Percentiles rank a stretch among this genome's conserved stretches.
Conservation (phyloP, 2,113 vertebrate genomes). For the Dinomys branickii region DNA sequence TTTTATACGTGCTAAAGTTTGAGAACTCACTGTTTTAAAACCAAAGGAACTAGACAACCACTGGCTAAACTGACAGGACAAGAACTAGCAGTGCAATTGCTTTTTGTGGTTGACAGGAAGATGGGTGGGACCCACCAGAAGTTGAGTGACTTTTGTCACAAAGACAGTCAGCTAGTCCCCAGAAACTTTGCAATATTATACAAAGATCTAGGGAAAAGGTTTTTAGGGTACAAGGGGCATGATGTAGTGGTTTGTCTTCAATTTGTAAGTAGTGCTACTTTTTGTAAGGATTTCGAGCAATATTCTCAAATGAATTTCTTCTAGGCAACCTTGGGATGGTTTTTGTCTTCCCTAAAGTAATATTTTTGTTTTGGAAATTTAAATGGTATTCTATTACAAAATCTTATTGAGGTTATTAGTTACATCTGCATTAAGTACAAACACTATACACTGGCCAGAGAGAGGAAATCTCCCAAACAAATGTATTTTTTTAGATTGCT, state of each 20-base stretch:
- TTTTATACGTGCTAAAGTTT: neutral
- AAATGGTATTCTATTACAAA: conserved; percentile 29
- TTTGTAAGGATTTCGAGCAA: conserved; percentile 11
- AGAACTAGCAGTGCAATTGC: neutral
- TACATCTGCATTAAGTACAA: conserved; percentile 45
- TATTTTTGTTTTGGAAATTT: conserved; percentile 42
- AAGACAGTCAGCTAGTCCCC: neutral
- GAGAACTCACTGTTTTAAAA: conserved; percentile 22
- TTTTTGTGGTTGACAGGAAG: neutral
- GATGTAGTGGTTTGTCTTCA: neutral
- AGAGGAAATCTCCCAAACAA: neutral
- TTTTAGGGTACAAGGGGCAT: neutral
- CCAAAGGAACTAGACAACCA: neutral
- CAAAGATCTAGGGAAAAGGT: neutral
- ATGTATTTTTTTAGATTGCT: conserved; percentile 39
- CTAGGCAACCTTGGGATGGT: neutral
- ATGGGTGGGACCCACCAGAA: neutral
- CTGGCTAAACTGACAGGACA: neutral
- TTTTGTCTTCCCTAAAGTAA: conserved; percentile 47
- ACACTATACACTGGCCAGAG: conserved; percentile 14
- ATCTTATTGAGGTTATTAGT: conserved; percentile 14
- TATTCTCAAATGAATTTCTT: conserved; percentile 36
- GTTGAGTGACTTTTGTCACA: neutral
- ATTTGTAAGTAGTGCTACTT: neutral
- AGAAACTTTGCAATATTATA: neutral